These are phyloP conservation scores for Huso huso DNA, from an alignment of 2,797 vertebrate genomes.

Conservation along the genomic window DNA sequence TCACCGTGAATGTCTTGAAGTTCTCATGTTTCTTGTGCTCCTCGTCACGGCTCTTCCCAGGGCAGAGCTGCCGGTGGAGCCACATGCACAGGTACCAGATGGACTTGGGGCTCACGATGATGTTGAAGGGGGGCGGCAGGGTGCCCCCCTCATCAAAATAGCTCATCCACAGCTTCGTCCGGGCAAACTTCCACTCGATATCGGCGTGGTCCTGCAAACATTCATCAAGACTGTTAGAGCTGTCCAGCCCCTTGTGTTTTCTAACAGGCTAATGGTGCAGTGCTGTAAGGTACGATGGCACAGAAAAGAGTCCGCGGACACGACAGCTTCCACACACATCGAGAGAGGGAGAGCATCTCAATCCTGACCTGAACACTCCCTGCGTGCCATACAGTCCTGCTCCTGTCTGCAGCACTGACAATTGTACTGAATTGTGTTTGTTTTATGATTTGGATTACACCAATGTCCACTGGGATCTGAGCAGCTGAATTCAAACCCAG, in stretches of 20 bases:
- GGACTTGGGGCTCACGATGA: conserved; percentile 87
- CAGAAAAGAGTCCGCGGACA: too few relatives aligned
- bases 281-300: too few relatives aligned
- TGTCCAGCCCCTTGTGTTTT: conserved; percentile 1
- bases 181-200: conserved; percentile 94
- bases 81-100: conserved; percentile 86
- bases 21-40: conserved; percentile 77
- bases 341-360: too few relatives aligned
- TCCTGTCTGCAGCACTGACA: too few relatives aligned
- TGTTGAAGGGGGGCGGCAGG: conserved; percentile 88
- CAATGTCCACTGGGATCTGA: too few relatives aligned
- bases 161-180: conserved; percentile 96
- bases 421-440: too few relatives aligned
- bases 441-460: too few relatives aligned
- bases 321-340: too few relatives aligned
- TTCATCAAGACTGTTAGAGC: neutral
- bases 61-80: conserved; percentile 78
- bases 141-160: conserved; percentile 93
- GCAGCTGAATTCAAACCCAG: too few relatives aligned
- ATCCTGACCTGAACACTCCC: too few relatives aligned
- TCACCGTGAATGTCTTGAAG: conserved; percentile 84
- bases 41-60: conserved; percentile 50
- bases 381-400: too few relatives aligned
- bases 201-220: conserved; percentile 80
- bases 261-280: neutral